Conservation (phyloP, 2,888 invertebrate species). For the Leptopilina syphax region DNA sequence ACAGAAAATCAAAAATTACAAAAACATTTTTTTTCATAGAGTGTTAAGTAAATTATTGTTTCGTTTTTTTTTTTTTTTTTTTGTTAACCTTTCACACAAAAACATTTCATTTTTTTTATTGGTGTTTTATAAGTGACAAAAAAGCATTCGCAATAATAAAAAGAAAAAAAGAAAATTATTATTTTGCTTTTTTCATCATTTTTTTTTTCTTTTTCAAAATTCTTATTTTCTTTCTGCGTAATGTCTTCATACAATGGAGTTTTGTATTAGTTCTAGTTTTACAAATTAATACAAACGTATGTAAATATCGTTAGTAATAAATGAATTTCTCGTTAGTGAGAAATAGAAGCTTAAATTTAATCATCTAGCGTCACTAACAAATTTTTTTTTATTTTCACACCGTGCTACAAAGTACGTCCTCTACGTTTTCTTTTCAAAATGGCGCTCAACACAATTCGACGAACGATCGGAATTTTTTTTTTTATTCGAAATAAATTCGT, state of each 20-base stretch:
- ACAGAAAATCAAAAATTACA: constrained; percentile 58
- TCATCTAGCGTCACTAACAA: constrained; percentile 74
- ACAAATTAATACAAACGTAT: constrained; percentile 75
- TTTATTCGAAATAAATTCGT: background rate
- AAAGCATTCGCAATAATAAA: constrained; percentile 39
- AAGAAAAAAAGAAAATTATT: no score
- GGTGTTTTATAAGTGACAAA: constrained; percentile 42
- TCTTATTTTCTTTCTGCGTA: constrained; percentile 59
- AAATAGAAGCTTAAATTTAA: constrained; percentile 73
- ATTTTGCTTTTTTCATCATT: no score
- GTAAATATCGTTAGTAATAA: constrained; percentile 73
- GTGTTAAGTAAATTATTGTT: constrained; percentile 35
- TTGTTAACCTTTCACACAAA: background rate
- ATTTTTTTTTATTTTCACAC: constrained; percentile 63
- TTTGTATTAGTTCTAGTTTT: constrained; percentile 75
- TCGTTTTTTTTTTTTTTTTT: constrained; percentile 45
- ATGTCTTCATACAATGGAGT: constrained; percentile 72
- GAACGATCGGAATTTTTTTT: constrained; percentile 42
- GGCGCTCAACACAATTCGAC: constrained; percentile 58
- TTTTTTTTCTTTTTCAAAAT: constrained; percentile 44
- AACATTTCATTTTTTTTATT: constrained; percentile 30
- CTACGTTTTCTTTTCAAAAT: constrained; percentile 51
- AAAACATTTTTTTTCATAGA: constrained; percentile 41
- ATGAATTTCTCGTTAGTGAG: constrained; percentile 69
- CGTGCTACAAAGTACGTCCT: constrained; percentile 61